Evolutionary conservation across 2,888 invertebrate species (phyloP).

Genomic region (Platycnemis pennipes): DNA sequence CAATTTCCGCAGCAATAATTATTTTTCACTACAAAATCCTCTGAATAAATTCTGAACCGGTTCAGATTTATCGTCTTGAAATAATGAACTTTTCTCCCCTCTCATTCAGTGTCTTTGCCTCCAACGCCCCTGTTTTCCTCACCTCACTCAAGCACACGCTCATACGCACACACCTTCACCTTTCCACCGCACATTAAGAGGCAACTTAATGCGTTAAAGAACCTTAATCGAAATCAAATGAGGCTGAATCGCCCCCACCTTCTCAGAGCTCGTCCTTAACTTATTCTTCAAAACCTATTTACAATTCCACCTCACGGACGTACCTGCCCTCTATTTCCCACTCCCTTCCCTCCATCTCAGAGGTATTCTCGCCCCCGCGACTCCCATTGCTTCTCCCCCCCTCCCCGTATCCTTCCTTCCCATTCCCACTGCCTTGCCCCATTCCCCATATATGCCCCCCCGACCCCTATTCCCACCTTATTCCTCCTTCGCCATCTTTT

Average conservation of each 20-base stretch:
- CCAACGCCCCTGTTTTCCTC: neutral
- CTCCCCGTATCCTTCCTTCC: neutral
- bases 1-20: neutral
- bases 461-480: neutral
- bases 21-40: neutral
- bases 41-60: neutral
- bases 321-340: neutral
- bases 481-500: conserved; percentile 8
- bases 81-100: neutral
- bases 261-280: neutral
- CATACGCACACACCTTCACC: neutral
- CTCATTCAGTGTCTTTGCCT: neutral
- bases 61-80: neutral
- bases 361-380: neutral
- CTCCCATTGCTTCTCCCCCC: neutral
- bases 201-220: conserved; percentile 31
- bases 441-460: conserved; percentile 46
- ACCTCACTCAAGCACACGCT: neutral
- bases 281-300: conserved; percentile 49
- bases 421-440: conserved; percentile 10
- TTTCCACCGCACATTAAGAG: neutral
- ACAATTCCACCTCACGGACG: conserved; percentile 64
- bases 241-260: neutral
- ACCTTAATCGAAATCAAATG: conserved; percentile 14
- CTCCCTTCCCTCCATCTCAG: neutral